Percentiles rank a stretch among this genome's conserved stretches.
These are phyloP conservation scores for Bothrops jararaca DNA, from an alignment of 2,113 vertebrate genomes.

Conservation along the genomic window DNA sequence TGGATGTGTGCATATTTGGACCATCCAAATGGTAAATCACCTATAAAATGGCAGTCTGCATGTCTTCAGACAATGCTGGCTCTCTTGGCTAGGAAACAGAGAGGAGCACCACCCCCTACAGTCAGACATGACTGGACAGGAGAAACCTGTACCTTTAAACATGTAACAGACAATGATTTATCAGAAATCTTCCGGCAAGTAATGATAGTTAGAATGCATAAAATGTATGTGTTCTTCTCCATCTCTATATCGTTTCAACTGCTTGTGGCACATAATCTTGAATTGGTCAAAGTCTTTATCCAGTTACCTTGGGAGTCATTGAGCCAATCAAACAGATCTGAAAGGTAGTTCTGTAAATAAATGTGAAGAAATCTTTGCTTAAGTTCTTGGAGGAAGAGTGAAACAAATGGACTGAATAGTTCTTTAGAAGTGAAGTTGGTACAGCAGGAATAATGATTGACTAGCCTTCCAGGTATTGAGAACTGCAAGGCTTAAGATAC, in stretches of 20 bases:
- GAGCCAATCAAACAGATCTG: background rate
- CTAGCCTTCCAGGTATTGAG: background rate
- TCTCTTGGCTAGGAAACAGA: background rate
- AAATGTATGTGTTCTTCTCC: background rate
- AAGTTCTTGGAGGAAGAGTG: background rate
- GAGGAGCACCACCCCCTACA: background rate
- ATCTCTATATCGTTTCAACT: background rate
- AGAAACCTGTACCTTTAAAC: background rate
- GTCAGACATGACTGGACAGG: background rate
- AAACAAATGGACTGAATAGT: background rate
- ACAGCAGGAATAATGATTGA: background rate
- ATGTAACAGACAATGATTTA: background rate
- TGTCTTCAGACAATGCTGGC: background rate
- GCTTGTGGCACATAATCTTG: background rate
- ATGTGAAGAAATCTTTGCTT: background rate
- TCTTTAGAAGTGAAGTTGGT: background rate
- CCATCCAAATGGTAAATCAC: background rate
- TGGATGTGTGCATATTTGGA: background rate
- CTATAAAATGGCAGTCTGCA: background rate
- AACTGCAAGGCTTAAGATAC: background rate
- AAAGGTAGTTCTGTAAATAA: background rate
- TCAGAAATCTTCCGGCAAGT: background rate
- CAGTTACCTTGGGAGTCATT: background rate
- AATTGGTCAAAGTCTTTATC: background rate
- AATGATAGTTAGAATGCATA: background rate